Base-by-base conservation (phyloP, 92 coral and sea anemone species). In the Diadumene lineata region DNA sequence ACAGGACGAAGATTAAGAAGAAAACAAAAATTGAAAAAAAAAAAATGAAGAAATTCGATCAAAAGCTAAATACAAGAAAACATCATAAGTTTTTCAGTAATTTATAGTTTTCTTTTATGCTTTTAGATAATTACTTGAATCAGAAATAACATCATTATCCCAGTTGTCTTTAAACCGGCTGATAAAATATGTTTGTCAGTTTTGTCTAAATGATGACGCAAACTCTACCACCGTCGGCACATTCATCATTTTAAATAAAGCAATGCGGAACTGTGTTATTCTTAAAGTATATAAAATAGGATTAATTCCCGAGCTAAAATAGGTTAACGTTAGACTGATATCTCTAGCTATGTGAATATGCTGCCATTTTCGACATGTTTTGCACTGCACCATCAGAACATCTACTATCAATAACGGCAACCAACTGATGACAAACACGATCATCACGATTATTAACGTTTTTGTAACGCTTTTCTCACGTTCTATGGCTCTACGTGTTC, bases 231-330 rank as follows among this genome's bases (percentile, higher is more conserved):
- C n/a, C n/a, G n/a, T 26, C 11, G 38, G 11, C 8, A 70, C 7
- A 11, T 56, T 58, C 16, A 68, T 19, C 26, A 82, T 65, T 30
- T 79, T 80, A 11, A 76, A 7, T 27, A 87, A 79, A 43, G 92
- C 92, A 19, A 46, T 72, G 17, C 97, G 79, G 43, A 87, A 91
- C 31, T 82, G 85, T 44, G 73, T 68, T 0, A 91, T 74, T 7
- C 93, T 74, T 53, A 83, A 75, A 18, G 97, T 85, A 82, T 91
- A 91, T 13, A 91, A 58, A 7, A 81, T 38, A 9, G 97, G 97
- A 60, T 91, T 91, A 10, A 88, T 75, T 1, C 93, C 97, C 22
- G 90, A 80, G 61, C 97, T 88, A 53, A 91, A 91, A 69, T 91
- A 91, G 2, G 91, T 86, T 57, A 91, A 31, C 0, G 97, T 66